phyloP scores from a whole-genome alignment of 2,797 vertebrate species.

The Pantherophis vulpinus region DNA sequence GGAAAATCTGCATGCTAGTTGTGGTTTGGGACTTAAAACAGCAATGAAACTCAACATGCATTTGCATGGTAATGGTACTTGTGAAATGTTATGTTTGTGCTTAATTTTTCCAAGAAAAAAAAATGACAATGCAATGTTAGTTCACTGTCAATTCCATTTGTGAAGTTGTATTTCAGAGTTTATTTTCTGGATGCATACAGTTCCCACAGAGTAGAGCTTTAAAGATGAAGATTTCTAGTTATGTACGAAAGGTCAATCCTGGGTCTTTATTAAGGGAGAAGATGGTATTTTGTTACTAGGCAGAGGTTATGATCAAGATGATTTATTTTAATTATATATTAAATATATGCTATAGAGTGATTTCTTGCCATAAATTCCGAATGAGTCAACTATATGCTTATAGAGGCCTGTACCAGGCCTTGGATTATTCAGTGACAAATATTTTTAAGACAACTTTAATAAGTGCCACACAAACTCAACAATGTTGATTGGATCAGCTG shows the following conservation, averaged over 20 bases:
- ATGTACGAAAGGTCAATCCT: slow-evolving; percentile 58
- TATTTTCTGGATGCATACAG: slow-evolving; percentile 53
- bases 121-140: slow-evolving; percentile 44
- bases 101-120: slow-evolving; percentile 63
- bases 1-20: slow-evolving; percentile 72
- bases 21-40: slow-evolving; percentile 63
- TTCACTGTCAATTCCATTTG: slow-evolving; percentile 63
- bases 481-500: slow-evolving; percentile 42
- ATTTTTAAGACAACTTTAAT: slow-evolving; percentile 57
- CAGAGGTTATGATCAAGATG: slow-evolving; percentile 68
- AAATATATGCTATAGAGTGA: slow-evolving; percentile 68
- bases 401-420: slow-evolving; percentile 57
- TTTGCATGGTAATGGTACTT: slow-evolving; percentile 73
- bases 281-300: slow-evolving; percentile 70
- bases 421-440: slow-evolving; percentile 63
- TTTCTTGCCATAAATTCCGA: slow-evolving; percentile 64
- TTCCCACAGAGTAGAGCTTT: slow-evolving; percentile 56
- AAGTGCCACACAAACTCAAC: slow-evolving; percentile 60
- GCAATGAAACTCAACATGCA: slow-evolving; percentile 65
- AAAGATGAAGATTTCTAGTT: slow-evolving; percentile 55
- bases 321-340: slow-evolving; percentile 68
- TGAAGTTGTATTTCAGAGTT: slow-evolving; percentile 54
- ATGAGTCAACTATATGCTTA: slow-evolving; percentile 64
- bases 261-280: slow-evolving; percentile 64
- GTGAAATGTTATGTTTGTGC: slow-evolving; percentile 61